Conservation (phyloP, 2,797 vertebrate species). For the Sebastes hubbsi region DNA sequence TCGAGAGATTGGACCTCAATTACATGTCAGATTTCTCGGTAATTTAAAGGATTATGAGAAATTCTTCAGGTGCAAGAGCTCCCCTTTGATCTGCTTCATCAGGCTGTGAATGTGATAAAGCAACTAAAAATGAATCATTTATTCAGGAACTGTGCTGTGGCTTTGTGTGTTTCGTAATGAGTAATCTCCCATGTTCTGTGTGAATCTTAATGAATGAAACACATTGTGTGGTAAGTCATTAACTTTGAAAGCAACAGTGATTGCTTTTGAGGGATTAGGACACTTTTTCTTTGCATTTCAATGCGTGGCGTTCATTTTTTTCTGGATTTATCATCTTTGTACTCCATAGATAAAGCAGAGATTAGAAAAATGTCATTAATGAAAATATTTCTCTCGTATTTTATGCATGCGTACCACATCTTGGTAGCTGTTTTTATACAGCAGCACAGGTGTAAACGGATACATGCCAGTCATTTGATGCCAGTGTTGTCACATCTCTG, state of each 20-base stretch:
- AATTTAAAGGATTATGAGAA: constrained; percentile 62
- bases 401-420: not conserved
- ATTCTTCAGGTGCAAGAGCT: constrained; percentile 47
- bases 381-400: constrained; percentile 29
- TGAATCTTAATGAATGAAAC: constrained; percentile 77
- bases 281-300: constrained; percentile 68
- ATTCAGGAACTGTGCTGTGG: constrained; percentile 50
- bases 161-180: constrained; percentile 65
- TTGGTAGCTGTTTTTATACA: not conserved
- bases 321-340: constrained; percentile 49
- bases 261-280: constrained; percentile 75
- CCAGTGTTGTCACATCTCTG: constrained; percentile 34
- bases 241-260: constrained; percentile 75
- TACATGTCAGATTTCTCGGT: constrained; percentile 25
- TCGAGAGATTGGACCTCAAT: constrained; percentile 35
- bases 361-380: constrained; percentile 52
- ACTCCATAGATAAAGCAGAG: constrained; percentile 51
- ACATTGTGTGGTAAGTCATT: constrained; percentile 76
- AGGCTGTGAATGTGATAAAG: constrained; percentile 47
- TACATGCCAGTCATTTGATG: constrained; percentile 42
- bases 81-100: constrained; percentile 60
- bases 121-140: constrained; percentile 58
- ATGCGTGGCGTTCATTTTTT: constrained; percentile 54
- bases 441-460: constrained; percentile 17
- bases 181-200: constrained; percentile 69